Base-by-base conservation (phyloP, 2,113 vertebrate genomes). In the Ctenomys sociabilis region DNA sequence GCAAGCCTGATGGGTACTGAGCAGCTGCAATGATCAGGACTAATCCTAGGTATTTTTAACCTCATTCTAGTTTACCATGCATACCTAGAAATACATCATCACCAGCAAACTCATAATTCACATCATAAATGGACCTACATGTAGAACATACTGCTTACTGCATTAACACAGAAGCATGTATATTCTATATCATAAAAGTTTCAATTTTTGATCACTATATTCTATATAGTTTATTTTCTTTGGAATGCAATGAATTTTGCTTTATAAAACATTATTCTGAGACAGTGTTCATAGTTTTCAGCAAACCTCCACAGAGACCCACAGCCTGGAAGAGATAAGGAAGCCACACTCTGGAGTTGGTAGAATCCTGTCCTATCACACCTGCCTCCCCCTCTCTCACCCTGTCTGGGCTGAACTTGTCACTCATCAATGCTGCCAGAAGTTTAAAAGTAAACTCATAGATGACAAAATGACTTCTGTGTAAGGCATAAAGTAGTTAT, bases 401-500 rank as follows among this genome's bases (percentile, higher is more conserved):
- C 54, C 49, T 40, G 78, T 0, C 6, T 64, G 45, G 70, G 11
- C 19, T 13, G 3, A 88, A 54, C 7, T 75, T n/a, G 11, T 19
- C 13, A 43, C 24, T 70, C 49, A 78, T 49, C 54, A 57, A 9
- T 94, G 82, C 54, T 73, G 24, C n/a, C 0, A 0, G 37, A 84
- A 78, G 45, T 70, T 49, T 52, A 30, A 28, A 57, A 83, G 72
- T 59, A 61, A 88, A 94, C 57, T 61, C 81, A 93, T 5, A 75
- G 78, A 77, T n/a, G 81, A 96, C n/a, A 40, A 43, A 64, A 83
- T 73, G 59, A 57, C 45, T 90, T 90, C 77, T 93, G 82, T 37
- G 40, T 11, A 83, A 87, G 63, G 17, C 77, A 97, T 90, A 78
- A 91, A 78, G 73, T 49, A 77, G 35, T 85, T 90, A 95, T 52